phyloP scores from a whole-genome alignment of 1,140 invertebrate species.

The Calliopsis andreniformis region DNA sequence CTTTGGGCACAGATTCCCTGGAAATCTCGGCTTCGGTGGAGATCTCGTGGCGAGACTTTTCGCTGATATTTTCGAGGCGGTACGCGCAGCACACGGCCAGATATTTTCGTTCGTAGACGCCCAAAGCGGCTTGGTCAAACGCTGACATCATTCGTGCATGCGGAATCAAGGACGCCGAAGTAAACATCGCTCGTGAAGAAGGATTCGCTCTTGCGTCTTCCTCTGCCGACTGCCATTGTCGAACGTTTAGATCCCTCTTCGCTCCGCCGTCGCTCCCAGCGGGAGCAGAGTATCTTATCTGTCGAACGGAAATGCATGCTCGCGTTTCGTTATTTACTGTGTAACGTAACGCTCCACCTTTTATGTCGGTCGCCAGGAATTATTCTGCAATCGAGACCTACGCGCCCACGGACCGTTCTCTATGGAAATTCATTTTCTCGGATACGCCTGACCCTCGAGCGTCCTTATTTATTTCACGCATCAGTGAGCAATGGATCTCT shows the following conservation, averaged over 20 bases:
- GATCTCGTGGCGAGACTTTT: neutral
- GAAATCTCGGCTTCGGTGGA: conserved; percentile 36
- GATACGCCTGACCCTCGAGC: too few relatives aligned
- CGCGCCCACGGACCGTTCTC: neutral
- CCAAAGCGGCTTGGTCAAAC: conserved; percentile 32
- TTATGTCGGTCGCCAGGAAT: neutral
- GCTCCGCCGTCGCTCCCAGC: too few relatives aligned
- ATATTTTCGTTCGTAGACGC: conserved; percentile 56
- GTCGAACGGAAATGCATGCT: neutral
- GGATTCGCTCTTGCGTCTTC: neutral
- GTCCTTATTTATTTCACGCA: too few relatives aligned
- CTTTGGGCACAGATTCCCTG: conserved; percentile 30
- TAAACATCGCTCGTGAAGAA: conserved; percentile 45
- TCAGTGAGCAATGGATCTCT: too few relatives aligned
- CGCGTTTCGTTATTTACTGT: neutral
- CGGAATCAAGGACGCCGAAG: conserved; percentile 52
- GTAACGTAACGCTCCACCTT: neutral
- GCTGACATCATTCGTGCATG: conserved; percentile 56
- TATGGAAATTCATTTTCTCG: neutral
- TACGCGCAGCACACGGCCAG: conserved; percentile 6
- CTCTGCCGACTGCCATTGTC: neutral
- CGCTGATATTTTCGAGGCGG: conserved; percentile 48
- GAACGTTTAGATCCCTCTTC: too few relatives aligned
- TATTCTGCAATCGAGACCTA: neutral
- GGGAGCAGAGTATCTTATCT: too few relatives aligned